Evolutionary conservation across 2,113 vertebrate species (phyloP).

Genomic region (Paraplagusia blochii): DNA sequence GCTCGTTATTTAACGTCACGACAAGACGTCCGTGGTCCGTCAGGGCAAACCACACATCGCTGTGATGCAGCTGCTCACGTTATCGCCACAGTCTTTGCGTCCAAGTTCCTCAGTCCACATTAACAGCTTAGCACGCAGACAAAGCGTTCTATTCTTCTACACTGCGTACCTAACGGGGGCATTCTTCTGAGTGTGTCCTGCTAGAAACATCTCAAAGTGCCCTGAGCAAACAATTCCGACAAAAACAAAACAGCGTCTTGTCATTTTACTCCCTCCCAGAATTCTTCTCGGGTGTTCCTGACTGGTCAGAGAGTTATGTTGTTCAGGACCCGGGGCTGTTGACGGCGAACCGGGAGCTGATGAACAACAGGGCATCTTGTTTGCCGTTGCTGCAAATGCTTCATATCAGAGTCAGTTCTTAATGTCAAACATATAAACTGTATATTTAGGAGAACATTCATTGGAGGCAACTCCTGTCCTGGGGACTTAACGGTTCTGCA

Average conservation of each 20-base stretch:
- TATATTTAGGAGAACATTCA: slow-evolving; percentile 19
- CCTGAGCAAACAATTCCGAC: slow-evolving; percentile 45
- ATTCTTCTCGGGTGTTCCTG: slow-evolving; percentile 17
- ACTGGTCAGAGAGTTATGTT: slow-evolving; percentile 29
- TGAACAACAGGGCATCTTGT: slow-evolving; percentile 58
- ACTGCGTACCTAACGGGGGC: slow-evolving; percentile 36
- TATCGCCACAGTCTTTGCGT: slow-evolving; percentile 51
- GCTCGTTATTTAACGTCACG: too few relatives aligned
- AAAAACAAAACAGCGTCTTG: slow-evolving; percentile 49
- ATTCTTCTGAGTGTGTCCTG: slow-evolving; percentile 57
- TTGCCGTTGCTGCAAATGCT: slow-evolving; percentile 33
- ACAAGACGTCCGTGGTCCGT: too few relatives aligned
- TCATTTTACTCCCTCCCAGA: slow-evolving; percentile 18
- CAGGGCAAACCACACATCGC: slow-evolving; percentile 9
- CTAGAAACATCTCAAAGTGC: slow-evolving; percentile 51
- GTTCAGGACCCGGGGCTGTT: slow-evolving; percentile 37
- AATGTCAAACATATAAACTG: slow-evolving; percentile 31
- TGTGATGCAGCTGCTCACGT: slow-evolving; percentile 34
- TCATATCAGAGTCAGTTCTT: slow-evolving; percentile 3
- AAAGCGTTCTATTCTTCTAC: slow-evolving; percentile 60
- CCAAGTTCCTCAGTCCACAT: slow-evolving; percentile 34
- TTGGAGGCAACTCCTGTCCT: background rate
- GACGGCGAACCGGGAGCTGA: slow-evolving; percentile 28
- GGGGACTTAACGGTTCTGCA: too few relatives aligned
- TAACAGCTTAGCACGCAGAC: slow-evolving; percentile 55